These are phyloP conservation scores for Acropora yongei DNA, from an alignment of 64 coral and sea anemone genomes.

Conservation along the genomic window DNA sequence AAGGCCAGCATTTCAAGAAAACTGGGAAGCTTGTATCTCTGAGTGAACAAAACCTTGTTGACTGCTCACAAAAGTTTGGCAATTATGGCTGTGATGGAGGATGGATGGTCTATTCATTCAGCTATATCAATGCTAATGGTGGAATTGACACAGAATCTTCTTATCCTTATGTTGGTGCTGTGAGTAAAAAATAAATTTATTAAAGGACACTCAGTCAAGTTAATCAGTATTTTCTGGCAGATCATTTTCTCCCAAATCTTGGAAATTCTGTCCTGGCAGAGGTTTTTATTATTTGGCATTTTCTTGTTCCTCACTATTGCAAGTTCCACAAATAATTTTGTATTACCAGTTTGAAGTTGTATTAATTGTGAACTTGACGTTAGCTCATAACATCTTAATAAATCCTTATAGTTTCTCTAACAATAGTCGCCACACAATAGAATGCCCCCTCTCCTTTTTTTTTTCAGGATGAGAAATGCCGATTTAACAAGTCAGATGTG, in stretches of 20 bases:
- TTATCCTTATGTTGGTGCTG: slow-evolving; percentile 59
- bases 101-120: slow-evolving; percentile 82
- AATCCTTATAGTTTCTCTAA: no score
- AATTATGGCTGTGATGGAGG: slow-evolving; percentile 90
- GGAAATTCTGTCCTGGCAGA: no score
- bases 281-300: background rate
- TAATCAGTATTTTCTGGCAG: no score
- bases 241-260: no score
- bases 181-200: slow-evolving; percentile 6
- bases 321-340: no score
- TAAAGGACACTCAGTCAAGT: background rate
- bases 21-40: slow-evolving; percentile 88
- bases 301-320: background rate
- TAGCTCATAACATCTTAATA: no score
- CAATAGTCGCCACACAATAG: no score
- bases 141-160: slow-evolving; percentile 88
- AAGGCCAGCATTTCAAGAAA: slow-evolving; percentile 97
- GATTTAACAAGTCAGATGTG: slow-evolving; percentile 72
- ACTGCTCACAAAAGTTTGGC: slow-evolving; percentile 75
- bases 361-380: background rate
- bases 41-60: slow-evolving; percentile 95
- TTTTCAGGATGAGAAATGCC: slow-evolving; percentile 73
- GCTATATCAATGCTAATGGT: slow-evolving; percentile 76
- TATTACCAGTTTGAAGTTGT: background rate
- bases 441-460: background rate